Base-by-base conservation (phyloP, 2,888 invertebrate genomes). In the Pseudanteris insignis region DNA sequence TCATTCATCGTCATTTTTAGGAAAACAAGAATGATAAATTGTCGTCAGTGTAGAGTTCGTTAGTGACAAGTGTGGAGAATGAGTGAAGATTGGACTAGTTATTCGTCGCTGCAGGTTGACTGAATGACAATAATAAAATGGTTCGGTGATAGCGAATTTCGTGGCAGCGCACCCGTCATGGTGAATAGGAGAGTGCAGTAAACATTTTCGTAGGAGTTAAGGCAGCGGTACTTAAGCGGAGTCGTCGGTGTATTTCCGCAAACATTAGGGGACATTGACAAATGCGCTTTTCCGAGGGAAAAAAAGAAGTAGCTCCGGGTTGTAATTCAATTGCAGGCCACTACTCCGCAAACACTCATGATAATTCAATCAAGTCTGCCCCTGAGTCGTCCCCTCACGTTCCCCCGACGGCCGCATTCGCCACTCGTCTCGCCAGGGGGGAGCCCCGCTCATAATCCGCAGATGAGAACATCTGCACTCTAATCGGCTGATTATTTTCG, bases 291-390 rank as follows among this genome's bases (percentile, higher is more conserved):
- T 47, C 12, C 18, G 9, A 36, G 34, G 30, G 34, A 9, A 41
- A 41, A 51, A 60, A 53, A 55, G 44, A 62, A 61, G 51, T 50
- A 28, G 48, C 61, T 13, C 41, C n/a, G 53, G 66, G 66, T 67
- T 67, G 72, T 78, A 79, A 79, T 79, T 79, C 78, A 74, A 79
- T 79, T 78, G 78, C 71, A 77, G 63, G 71, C 73, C 72, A 71
- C 73, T 75, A 76, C 74, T 79, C 76, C 78, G 74, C 79, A 79
- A 79, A 79, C 79, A 79, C 79, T 79, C 78, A 74, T 76, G 79
- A 79, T 79, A 78, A 79, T 79, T 79, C 78, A 77, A 79, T 79
- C 78, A 71, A 70, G 71, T 57, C 69, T 69, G 67, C 70, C 73
- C 73, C 66, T 46, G 34, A 50, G 50, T 47, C 47, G 47, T 50